Evolutionary conservation across 1,140 invertebrate species (phyloP).

Genomic region (Drosophila kanapiae): DNA sequence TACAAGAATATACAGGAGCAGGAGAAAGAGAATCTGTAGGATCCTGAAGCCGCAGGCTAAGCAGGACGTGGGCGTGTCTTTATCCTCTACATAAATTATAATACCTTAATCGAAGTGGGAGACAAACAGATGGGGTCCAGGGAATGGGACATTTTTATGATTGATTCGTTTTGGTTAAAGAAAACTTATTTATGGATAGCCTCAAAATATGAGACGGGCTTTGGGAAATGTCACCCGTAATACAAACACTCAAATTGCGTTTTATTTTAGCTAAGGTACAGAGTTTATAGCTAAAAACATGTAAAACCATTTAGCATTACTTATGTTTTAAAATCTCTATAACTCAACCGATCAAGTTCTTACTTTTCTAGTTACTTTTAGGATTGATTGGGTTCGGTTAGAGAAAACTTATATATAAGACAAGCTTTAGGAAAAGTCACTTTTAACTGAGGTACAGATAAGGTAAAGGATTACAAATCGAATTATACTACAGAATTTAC

Average conservation of each 20-base stretch:
- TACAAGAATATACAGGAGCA: slow-evolving; percentile 7
- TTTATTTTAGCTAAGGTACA: no score
- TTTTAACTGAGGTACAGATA: no score
- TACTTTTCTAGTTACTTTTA: background rate
- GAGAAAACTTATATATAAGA: background rate
- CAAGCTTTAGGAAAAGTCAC: background rate
- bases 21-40: background rate
- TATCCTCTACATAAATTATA: slow-evolving; percentile 32
- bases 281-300: no score
- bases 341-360: no score
- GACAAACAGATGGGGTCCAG: slow-evolving; percentile 10
- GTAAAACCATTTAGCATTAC: no score
- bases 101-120: slow-evolving; percentile 31
- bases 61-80: slow-evolving; percentile 23
- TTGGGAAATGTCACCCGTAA: background rate
- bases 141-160: slow-evolving; percentile 17
- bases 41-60: slow-evolving; percentile 6
- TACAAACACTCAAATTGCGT: background rate
- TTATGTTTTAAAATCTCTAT: no score
- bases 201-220: background rate
- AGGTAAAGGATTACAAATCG: background rate
- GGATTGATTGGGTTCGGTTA: slow-evolving; percentile 3
- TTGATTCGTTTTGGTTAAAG: slow-evolving; percentile 8
- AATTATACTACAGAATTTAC: background rate
- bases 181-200: slow-evolving; percentile 15